These are phyloP conservation scores for Pelvicachromis taeniatus DNA, from an alignment of 2,113 vertebrate species.

Conservation along the genomic window DNA sequence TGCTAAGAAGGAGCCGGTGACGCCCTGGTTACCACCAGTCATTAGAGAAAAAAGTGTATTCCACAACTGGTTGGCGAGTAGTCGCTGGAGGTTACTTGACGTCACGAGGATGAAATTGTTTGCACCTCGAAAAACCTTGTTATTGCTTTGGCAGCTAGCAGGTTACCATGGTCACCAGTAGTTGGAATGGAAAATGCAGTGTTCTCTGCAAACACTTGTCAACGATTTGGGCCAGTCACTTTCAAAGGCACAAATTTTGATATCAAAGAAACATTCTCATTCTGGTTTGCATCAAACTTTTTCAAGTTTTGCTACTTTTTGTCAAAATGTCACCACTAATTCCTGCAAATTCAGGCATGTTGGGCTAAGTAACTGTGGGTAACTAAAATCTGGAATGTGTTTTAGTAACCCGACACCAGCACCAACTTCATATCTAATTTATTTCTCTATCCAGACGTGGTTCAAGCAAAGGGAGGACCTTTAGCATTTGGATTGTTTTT, in stretches of 20 bases:
- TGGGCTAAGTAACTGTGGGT: not conserved
- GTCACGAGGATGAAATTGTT: not conserved
- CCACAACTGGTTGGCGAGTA: not conserved
- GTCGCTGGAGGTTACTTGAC: not conserved
- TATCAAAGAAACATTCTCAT: not conserved
- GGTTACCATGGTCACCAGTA: not conserved
- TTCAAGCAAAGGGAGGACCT: slow-evolving; percentile 38
- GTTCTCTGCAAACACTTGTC: not conserved
- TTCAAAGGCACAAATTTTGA: not conserved
- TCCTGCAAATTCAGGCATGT: not conserved
- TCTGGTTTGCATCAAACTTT: not conserved
- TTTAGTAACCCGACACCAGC: slow-evolving; percentile 9
- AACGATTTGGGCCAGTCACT: not conserved
- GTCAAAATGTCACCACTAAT: not conserved
- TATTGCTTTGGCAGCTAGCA: not conserved
- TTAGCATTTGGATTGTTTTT: slow-evolving; percentile 60
- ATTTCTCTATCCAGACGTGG: slow-evolving; percentile 47
- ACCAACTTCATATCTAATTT: slow-evolving; percentile 49
- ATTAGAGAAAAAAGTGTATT: not conserved
- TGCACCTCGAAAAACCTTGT: not conserved
- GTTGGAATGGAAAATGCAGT: not conserved
- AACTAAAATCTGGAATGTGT: not conserved
- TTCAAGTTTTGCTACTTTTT: not conserved
- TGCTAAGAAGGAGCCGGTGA: not conserved
- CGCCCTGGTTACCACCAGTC: not conserved